Evolutionary conservation across 1,140 invertebrate genomes (phyloP).

Genomic region (Wasmannia auropunctata): DNA sequence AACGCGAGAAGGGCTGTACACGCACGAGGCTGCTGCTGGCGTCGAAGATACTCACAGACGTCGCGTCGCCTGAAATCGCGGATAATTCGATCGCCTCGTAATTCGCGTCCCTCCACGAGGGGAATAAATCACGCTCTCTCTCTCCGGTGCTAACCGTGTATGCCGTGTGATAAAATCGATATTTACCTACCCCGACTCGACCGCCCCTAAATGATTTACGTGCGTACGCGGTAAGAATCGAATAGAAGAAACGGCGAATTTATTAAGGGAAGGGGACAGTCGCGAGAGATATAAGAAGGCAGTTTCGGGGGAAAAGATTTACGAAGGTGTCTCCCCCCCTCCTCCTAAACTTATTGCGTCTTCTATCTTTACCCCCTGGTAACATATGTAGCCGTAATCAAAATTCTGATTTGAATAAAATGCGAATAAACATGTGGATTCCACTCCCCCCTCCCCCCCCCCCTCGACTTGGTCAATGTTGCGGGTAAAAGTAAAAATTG

Average conservation of each 20-base stretch:
- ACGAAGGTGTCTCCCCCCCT: not conserved
- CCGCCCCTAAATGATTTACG: constrained; percentile 4
- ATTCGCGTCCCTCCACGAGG: not conserved
- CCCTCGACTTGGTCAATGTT: not conserved
- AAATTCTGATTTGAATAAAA: constrained; percentile 9
- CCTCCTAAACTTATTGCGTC: not conserved
- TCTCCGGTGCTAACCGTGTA: not conserved
- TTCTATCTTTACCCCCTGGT: not conserved
- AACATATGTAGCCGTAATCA: not conserved
- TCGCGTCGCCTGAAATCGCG: constrained; percentile 11
- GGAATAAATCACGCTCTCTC: not conserved
- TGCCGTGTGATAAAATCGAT: not conserved
- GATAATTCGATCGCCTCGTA: constrained; percentile 12
- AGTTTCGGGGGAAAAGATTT: not conserved
- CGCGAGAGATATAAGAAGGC: not conserved
- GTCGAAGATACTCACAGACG: not conserved
- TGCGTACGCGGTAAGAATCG: not conserved
- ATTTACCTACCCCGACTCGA: not conserved
- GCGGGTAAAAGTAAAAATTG: not conserved
- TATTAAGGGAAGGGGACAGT: not conserved
- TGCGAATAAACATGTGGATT: not conserved
- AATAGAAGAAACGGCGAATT: not conserved
- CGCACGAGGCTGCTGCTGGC: too few species aligned
- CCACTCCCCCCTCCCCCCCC: too few species aligned
- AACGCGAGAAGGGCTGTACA: too few species aligned